Evolutionary conservation across 1,140 invertebrate genomes (phyloP).

Genomic region (Drosophila sturtevanti): DNA sequence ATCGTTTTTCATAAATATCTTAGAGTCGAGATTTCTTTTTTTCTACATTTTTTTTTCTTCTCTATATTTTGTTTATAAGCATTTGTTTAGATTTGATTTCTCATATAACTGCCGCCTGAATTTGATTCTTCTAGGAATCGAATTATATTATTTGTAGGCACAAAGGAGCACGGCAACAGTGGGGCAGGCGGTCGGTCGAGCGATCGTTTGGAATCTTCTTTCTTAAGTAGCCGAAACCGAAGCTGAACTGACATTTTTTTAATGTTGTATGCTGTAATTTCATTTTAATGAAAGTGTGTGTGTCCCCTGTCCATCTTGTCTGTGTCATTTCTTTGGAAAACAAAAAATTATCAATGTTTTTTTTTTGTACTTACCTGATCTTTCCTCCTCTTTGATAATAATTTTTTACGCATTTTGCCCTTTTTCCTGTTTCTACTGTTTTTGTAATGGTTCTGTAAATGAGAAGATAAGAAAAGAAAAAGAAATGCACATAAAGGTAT

Average conservation of each 20-base stretch:
- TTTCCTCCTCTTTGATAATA: neutral
- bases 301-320: conserved; percentile 17
- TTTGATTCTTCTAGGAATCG: conserved; percentile 17
- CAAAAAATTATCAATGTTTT: conserved; percentile 43
- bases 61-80: conserved; percentile 29
- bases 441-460: neutral
- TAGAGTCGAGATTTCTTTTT: conserved; percentile 1
- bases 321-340: conserved; percentile 11
- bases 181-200: neutral
- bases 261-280: conserved; percentile 56
- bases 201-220: neutral
- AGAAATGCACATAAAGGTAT: neutral
- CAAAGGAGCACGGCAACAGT: neutral
- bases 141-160: neutral
- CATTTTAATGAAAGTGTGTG: conserved; percentile 67
- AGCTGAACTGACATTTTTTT: conserved; percentile 35
- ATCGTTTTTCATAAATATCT: conserved; percentile 24
- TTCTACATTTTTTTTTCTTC: conserved; percentile 24
- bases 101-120: conserved; percentile 24
- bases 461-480: neutral
- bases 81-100: conserved; percentile 10
- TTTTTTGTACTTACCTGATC: conserved; percentile 32
- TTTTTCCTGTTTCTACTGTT: neutral
- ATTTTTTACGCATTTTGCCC: too few species aligned
- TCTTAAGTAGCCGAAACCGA: conserved; percentile 19